Percentiles rank a stretch among this genome's conserved stretches.
Evolutionary conservation across 2,797 vertebrate genomes (phyloP).

Genomic region (Tachyglossus aculeatus): DNA sequence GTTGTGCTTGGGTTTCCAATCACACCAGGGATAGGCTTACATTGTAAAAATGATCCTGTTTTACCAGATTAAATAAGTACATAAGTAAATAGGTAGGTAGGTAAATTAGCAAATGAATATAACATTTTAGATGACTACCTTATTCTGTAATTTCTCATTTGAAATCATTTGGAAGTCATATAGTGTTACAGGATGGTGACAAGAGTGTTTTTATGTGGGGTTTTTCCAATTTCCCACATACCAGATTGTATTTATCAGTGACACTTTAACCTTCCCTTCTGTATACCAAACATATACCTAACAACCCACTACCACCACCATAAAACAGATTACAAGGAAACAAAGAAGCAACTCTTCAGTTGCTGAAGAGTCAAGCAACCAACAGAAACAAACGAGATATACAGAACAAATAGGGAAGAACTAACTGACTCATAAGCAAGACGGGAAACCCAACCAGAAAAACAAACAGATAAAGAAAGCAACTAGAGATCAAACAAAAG

Average conservation of each 20-base stretch:
- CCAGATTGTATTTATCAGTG: background rate
- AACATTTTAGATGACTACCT: background rate
- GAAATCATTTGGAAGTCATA: background rate
- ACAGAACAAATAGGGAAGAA: slow-evolving; percentile 58
- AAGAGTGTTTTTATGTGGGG: background rate
- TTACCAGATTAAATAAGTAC: background rate
- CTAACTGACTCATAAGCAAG: slow-evolving; percentile 28
- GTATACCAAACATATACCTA: background rate
- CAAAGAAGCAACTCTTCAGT: slow-evolving; percentile 33
- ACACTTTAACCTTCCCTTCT: background rate
- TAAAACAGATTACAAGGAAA: slow-evolving; percentile 35
- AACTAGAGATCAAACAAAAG: slow-evolving; percentile 54
- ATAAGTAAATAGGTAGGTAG: background rate
- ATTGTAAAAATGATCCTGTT: background rate
- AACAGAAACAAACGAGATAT: slow-evolving; percentile 52
- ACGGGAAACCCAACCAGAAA: slow-evolving; percentile 63
- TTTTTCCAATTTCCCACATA: background rate
- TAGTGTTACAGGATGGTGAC: background rate
- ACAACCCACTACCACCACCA: background rate
- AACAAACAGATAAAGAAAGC: slow-evolving; percentile 60
- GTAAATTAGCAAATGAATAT: background rate
- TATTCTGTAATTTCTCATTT: background rate
- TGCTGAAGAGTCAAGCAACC: slow-evolving; percentile 16
- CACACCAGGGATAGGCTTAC: background rate
- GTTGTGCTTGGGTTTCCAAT: background rate